phyloP scores from a whole-genome alignment of 2,888 invertebrate species.

The Ellobium chinense region DNA sequence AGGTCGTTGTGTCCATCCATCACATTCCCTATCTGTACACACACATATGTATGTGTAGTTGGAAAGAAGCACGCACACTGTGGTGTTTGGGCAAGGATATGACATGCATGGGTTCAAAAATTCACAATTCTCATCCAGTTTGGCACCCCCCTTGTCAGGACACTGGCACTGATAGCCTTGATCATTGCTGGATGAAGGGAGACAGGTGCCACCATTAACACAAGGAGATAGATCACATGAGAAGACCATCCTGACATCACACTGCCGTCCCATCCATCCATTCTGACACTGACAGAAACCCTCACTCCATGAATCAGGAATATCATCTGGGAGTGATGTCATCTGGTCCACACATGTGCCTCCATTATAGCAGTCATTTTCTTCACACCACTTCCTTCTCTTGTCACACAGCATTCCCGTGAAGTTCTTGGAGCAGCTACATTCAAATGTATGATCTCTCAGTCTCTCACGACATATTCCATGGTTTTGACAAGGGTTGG shows the following conservation, averaged over 20 bases:
- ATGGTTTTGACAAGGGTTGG: slow-evolving; percentile 50
- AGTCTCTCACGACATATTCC: slow-evolving; percentile 34
- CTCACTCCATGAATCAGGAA: background rate
- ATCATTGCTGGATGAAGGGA: background rate
- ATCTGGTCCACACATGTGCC: slow-evolving; percentile 35
- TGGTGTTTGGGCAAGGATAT: slow-evolving; percentile 38
- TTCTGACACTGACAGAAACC: slow-evolving; percentile 1
- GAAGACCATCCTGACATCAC: slow-evolving; percentile 11
- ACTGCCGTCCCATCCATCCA: slow-evolving; percentile 25
- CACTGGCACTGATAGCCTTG: slow-evolving; percentile 44
- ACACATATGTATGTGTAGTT: slow-evolving; percentile 41
- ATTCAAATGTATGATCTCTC: slow-evolving; percentile 43
- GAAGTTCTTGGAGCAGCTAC: slow-evolving; percentile 53
- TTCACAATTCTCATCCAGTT: slow-evolving; percentile 46
- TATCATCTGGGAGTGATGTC: background rate
- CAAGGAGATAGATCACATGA: slow-evolving; percentile 55
- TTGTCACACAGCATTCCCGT: slow-evolving; percentile 53
- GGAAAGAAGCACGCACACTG: slow-evolving; percentile 27
- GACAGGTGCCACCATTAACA: slow-evolving; percentile 55
- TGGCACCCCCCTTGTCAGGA: background rate
- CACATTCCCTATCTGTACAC: background rate
- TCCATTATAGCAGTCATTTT: slow-evolving; percentile 43
- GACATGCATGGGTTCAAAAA: slow-evolving; percentile 43
- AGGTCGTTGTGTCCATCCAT: background rate
- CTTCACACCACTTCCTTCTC: slow-evolving; percentile 38